These are phyloP conservation scores for Sphinx pinastri DNA, from an alignment of 2,888 invertebrate species.

Conservation along the genomic window DNA sequence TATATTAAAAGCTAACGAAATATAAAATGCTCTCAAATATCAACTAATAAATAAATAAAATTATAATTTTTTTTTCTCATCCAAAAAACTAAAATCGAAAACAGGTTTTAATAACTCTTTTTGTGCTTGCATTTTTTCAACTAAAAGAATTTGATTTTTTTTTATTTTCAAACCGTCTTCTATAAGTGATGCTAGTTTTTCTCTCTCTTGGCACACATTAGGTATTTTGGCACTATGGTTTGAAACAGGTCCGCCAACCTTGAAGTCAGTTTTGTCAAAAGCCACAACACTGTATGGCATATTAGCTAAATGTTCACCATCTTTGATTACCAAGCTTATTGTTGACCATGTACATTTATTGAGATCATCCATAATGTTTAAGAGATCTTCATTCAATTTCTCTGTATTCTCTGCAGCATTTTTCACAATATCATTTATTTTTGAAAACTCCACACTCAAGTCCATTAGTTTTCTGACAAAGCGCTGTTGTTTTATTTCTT, in stretches of 20 bases:
- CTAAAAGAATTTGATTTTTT: conserved; percentile 59
- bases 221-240: conserved; percentile 59
- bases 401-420: conserved; percentile 68
- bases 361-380: conserved; percentile 61
- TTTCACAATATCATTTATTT: conserved; percentile 69
- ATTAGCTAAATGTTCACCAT: conserved; percentile 64
- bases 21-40: background rate
- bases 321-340: conserved; percentile 65
- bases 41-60: background rate
- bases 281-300: conserved; percentile 76
- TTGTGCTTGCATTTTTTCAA: conserved; percentile 65
- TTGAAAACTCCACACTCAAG: conserved; percentile 70
- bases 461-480: conserved; percentile 74
- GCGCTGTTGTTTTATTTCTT: conserved; percentile 69
- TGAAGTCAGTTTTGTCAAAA: conserved; percentile 76
- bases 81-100: conserved; percentile 73
- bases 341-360: conserved; percentile 73
- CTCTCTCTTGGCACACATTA: conserved; percentile 56
- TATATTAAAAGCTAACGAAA: background rate
- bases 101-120: conserved; percentile 59
- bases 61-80: conserved; percentile 42
- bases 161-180: conserved; percentile 73
- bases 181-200: conserved; percentile 67
- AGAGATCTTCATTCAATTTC: conserved; percentile 59
- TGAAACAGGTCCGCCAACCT: conserved; percentile 74